These are phyloP conservation scores for Acromyrmex echinatior DNA, from an alignment of 1,140 invertebrate genomes.

Conservation along the genomic window DNA sequence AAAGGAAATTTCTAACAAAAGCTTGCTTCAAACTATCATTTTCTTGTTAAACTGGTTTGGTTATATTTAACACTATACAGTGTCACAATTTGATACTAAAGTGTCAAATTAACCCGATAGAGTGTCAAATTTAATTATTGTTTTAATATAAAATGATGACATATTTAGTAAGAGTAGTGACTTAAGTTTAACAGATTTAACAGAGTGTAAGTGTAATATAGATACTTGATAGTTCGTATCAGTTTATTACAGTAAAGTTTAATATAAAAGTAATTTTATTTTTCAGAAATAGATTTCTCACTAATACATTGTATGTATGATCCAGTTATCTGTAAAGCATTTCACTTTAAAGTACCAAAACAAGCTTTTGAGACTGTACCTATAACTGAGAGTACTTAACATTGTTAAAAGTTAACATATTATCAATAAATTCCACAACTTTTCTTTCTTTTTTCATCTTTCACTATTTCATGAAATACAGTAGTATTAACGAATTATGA, in stretches of 20 bases:
- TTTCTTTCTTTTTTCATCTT: not conserved
- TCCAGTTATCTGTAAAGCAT: not conserved
- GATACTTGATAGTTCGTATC: too few species aligned
- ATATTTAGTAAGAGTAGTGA: too few species aligned
- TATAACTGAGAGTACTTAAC: not conserved
- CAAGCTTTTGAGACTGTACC: not conserved
- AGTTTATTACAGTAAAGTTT: not conserved
- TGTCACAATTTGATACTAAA: too few species aligned
- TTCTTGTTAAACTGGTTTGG: not conserved
- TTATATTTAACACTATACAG: too few species aligned
- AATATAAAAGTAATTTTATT: conserved; percentile 11
- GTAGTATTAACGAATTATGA: conserved; percentile 6
- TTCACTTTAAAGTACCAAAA: conserved; percentile 10
- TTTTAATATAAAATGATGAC: too few species aligned
- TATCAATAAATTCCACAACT: conserved; percentile 18
- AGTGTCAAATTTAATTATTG: too few species aligned
- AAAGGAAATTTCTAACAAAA: not conserved
- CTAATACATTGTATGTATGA: not conserved
- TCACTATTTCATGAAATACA: conserved; percentile 15
- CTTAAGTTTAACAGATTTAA: too few species aligned
- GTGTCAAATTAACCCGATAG: too few species aligned
- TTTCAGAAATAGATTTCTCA: not conserved
- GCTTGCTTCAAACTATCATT: not conserved
- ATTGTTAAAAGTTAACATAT: conserved; percentile 46
- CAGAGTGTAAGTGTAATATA: too few species aligned